Evolutionary conservation across 2,797 vertebrate genomes (phyloP).

Genomic region (Choloepus didactylus): DNA sequence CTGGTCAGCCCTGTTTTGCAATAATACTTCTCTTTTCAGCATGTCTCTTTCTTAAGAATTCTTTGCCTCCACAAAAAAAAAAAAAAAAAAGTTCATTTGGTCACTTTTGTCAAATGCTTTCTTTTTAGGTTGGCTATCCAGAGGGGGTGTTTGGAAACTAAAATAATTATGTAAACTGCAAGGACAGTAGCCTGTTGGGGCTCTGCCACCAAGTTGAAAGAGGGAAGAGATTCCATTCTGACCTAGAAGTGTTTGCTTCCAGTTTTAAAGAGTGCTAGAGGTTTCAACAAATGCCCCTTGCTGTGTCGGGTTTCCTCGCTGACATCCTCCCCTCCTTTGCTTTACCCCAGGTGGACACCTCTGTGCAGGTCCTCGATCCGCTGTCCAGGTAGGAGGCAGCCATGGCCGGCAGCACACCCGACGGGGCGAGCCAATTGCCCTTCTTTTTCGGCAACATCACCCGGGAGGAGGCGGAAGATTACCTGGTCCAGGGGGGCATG

Average conservation of each 20-base stretch:
- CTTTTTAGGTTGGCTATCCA: background rate
- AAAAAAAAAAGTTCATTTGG: background rate
- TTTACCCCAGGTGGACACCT: background rate
- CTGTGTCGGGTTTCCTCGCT: background rate
- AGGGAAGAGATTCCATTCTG: background rate
- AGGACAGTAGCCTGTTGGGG: background rate
- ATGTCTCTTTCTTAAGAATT: background rate
- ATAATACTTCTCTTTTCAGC: background rate
- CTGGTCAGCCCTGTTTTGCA: background rate
- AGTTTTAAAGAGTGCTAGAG: too few relatives aligned
- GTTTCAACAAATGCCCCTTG: background rate
- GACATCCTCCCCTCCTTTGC: rapidly evolving
- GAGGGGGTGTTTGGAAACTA: background rate
- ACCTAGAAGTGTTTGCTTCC: background rate
- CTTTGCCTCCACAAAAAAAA: background rate
- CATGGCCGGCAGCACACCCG: slow-evolving; percentile 87
- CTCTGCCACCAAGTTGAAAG: too few relatives aligned
- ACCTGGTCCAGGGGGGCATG: slow-evolving; percentile 91
- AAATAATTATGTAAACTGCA: background rate
- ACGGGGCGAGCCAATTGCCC: slow-evolving; percentile 90
- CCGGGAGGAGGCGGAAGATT: slow-evolving; percentile 95
- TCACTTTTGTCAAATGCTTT: background rate
- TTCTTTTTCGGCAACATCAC: slow-evolving; percentile 98
- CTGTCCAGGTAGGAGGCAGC: background rate
- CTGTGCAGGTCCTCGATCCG: background rate